Evolutionary conservation across 2,888 invertebrate genomes (phyloP), one percentile per base, ranked within the genome.

Genomic region (Spisula solida): DNA sequence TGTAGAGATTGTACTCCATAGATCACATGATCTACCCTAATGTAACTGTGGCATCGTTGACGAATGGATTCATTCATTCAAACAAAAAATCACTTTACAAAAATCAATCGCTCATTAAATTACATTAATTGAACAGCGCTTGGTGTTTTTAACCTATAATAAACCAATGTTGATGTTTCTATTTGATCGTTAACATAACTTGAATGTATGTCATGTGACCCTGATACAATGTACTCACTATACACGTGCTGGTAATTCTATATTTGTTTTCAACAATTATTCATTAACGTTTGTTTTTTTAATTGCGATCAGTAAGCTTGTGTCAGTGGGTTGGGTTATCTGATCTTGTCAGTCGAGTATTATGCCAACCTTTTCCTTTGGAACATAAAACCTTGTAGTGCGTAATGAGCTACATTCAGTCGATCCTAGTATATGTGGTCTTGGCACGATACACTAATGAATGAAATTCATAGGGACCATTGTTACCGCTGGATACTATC

Each of bases 401-500:
- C 60, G 60, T 66, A 66, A 66, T 66, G 60, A 66, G 60, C 60
- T 25, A 25, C 60, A 66, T 66, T 66, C 60, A 66, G 25, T 25
- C 60, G 60, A 66, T 66, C 60, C 10, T 66, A 25, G 34, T 60
- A 56, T 56, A 81, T 60, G 81, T 31, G 81, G 60, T 31, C 34
- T 66, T 66, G 34, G 41, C 82, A 82, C 82, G 82, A 34, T 6
- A 82, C 66, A 20, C 47, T 82, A 82, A 82, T 66, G 82, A 82
- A 82, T 82, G 81, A 66, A 25, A 47, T 82, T 56, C 20, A 34
- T 56, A 31, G 34, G 20, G 56, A 81, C 51, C 25, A 66, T 66
- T 66, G 60, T 66, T 66, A 66, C 8, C 1, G 60, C 25, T 25
- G n/a, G 60, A 66, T 66, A 66, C 6, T 66, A 66, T 66, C 60